Base-by-base conservation (phyloP, 2,888 invertebrate species). In the Augochlorella aurata region DNA sequence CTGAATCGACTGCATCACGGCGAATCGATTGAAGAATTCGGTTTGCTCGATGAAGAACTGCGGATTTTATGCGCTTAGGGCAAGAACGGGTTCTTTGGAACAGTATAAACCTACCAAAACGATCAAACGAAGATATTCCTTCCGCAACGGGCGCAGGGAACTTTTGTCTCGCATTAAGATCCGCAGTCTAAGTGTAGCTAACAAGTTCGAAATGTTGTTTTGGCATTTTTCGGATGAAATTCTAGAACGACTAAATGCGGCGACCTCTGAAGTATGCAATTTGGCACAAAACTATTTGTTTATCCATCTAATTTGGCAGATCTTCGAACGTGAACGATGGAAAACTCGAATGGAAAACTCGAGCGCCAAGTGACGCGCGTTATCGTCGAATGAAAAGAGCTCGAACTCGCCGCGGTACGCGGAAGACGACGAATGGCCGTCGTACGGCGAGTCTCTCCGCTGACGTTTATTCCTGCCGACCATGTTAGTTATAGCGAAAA, bases 401-500 rank as follows among this genome's bases (percentile, higher is more conserved):
- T 61, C 9, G 29, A 61, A 29, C 16, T 9, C 7, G 58, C 58
- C 58, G 58, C 58, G 24, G 12, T 12, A 14, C 58, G 58, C 14
- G 14, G 58, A 24, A 14, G 18, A 50, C 58, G 47, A 24, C 50
- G 58, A 75, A 72, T 63, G 76, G 65, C 71, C 67, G 58, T 83
- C 79, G 82, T 79, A 73, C 73, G 14, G 49, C 74, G 80, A 67
- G 52, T 72, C 77, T 61, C 52, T 24, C 44, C 47, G 47, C 76
- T 67, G 54, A 69, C 54, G 18, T 45, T 16, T 21, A 38, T 38
- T 61, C 67, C 45, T 52, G 47, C 50, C 21, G 16, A 4, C 7
- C 29, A 3, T 49, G 49, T 21, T 7, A 18, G 44, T 29, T 67
- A 68, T 44, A 63, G 38, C 21, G 70, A 66, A 49, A 54, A 72